These are phyloP conservation scores for Tetraodon nigroviridis DNA, from an alignment of 2,113 vertebrate species.

Conservation along the genomic window DNA sequence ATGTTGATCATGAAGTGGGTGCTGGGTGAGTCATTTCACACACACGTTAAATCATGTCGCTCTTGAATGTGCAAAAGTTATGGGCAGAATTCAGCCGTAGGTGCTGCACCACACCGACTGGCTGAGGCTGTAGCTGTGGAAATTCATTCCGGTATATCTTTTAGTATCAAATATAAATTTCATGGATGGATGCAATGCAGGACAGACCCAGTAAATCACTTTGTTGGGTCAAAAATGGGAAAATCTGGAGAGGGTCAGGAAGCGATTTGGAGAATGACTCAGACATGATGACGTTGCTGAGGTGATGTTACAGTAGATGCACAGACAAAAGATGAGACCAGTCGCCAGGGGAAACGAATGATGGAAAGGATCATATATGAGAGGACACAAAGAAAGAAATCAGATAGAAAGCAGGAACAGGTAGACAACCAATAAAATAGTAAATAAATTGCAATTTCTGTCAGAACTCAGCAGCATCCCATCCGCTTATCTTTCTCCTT, in stretches of 20 bases:
- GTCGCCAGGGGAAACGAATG: conserved; percentile 9
- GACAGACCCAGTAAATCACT: conserved; percentile 1
- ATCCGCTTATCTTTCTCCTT: conserved; percentile 25
- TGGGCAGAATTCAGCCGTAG: conserved; percentile 28
- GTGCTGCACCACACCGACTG: conserved; percentile 5
- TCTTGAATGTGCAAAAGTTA: neutral
- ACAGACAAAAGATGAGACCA: neutral
- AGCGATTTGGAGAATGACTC: conserved; percentile 14
- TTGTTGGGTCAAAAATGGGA: conserved; percentile 7
- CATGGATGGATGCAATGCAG: neutral
- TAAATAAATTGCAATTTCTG: conserved; percentile 36
- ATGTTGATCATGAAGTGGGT: conserved; percentile 99
- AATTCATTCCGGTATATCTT: conserved; percentile 36
- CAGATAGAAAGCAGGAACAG: conserved; percentile 12
- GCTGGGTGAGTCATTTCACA: conserved; percentile 79
- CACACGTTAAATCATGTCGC: neutral
- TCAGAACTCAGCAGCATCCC: conserved; percentile 52
- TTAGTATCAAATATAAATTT: conserved; percentile 30
- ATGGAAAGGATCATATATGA: neutral
- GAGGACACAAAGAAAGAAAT: conserved; percentile 10
- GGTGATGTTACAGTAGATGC: neutral
- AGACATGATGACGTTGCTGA: conserved; percentile 10
- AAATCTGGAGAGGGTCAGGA: conserved; percentile 1
- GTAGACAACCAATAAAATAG: conserved; percentile 18
- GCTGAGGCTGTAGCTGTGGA: conserved; percentile 4